Base-by-base conservation (phyloP, 2,113 vertebrate genomes). In the Xiphias gladius region DNA sequence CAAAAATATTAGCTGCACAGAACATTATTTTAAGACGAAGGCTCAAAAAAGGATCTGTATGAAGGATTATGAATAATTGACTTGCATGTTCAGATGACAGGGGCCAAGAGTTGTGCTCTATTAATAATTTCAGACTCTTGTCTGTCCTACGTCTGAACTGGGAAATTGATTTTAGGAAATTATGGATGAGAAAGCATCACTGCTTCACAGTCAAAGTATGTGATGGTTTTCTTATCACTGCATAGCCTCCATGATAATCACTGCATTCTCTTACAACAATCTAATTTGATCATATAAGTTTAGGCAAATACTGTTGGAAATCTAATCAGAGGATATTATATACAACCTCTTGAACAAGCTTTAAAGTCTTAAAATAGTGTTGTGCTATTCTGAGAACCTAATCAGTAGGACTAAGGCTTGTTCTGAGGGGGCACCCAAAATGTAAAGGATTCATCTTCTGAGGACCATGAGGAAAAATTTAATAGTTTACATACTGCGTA, bases 131-230 rank as follows among this genome's bases (percentile, higher is more conserved):
- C 24, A 50, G 52, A 24, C 58, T 64, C 16, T 1, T 24, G n/a
- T 65, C 37, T 70, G 30, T 84, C 59, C 58, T 85, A 52, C 54
- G 13, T 77, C 50, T 82, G 64, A 86, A 69, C 68, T 58, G 24
- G 70, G 13, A 85, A 79, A 88, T 70, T 69, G 79, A 84, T 86
- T 85, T 77, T 14, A 59, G 46, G 68, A 71, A 54, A 64, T 19
- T 24, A 4, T 26, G 77, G 46, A 76, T 65, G 57, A 84, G 48
- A 67, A 69, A 76, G 64, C 57, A 13, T 37, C 7, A 11, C 65
- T 0, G 80, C 28, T 48, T 57, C 57, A 24, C 20, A 63, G 43
- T 48, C 5, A 22, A 30, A 72, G 6, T 43, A 62, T 12, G 7
- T 48, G 52, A 65, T 20, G 5, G 13, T 55, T 54, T 59, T 64